Percentiles rank a stretch among this genome's conserved stretches.
Conservation (phyloP, 1,140 invertebrate genomes). For the Cydia amplana region DNA sequence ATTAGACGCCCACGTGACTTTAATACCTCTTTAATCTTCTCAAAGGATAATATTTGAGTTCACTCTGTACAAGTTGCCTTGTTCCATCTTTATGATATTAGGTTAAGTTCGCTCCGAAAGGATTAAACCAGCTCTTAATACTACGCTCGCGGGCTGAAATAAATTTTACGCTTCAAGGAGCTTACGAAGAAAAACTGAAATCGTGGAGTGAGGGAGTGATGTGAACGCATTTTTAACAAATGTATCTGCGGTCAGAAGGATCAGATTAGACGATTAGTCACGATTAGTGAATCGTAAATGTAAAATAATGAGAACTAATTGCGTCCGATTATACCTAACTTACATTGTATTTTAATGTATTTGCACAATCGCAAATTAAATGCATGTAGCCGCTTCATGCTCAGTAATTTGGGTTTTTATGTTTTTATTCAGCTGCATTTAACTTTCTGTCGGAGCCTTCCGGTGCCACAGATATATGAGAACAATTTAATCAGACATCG, state of each 20-base stretch:
- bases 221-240: conserved; percentile 45
- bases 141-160: conserved; percentile 71
- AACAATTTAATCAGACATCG: not conserved
- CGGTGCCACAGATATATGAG: conserved; percentile 23
- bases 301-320: conserved; percentile 9
- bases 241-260: too few relatives aligned
- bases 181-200: conserved; percentile 75
- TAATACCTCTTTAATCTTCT: conserved; percentile 73
- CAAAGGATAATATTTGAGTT: conserved; percentile 74
- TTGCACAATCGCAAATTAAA: conserved; percentile 40
- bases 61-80: conserved; percentile 70
- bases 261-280: not conserved
- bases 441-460: conserved; percentile 34
- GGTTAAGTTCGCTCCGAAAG: conserved; percentile 74
- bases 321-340: conserved; percentile 40
- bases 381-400: conserved; percentile 35
- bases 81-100: conserved; percentile 77
- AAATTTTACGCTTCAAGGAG: conserved; percentile 74
- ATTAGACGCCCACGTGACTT: conserved; percentile 53
- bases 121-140: conserved; percentile 75
- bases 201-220: conserved; percentile 42
- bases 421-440: conserved; percentile 45
- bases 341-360: conserved; percentile 41
- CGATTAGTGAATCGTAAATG: not conserved
- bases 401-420: conserved; percentile 34